These are phyloP conservation scores for Bothrops alternatus DNA, from an alignment of 2,797 vertebrate species.

Conservation along the genomic window DNA sequence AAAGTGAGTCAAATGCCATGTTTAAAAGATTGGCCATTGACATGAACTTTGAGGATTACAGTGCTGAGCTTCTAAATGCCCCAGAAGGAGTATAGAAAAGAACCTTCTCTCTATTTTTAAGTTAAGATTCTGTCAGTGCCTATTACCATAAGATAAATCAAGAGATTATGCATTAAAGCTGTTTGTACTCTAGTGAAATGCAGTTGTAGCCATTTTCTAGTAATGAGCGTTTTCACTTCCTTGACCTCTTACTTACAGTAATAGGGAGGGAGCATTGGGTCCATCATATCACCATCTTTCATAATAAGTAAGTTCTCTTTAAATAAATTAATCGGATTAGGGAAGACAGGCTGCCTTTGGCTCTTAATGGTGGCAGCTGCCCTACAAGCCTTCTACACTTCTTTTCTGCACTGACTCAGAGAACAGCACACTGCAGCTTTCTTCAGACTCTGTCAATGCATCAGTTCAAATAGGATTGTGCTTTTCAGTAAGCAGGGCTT, in stretches of 20 bases:
- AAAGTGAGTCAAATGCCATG: slow-evolving; percentile 48
- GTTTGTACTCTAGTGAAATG: slow-evolving; percentile 52
- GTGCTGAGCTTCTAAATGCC: slow-evolving; percentile 68
- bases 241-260: slow-evolving; percentile 1
- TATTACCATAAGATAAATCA: slow-evolving; percentile 64
- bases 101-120: slow-evolving; percentile 66
- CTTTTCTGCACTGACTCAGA: neutral
- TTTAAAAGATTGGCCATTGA: slow-evolving; percentile 56
- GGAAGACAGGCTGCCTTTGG: neutral
- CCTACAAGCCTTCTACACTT: neutral
- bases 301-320: slow-evolving; percentile 3
- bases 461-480: slow-evolving; percentile 14
- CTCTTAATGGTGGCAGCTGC: neutral
- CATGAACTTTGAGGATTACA: slow-evolving; percentile 61
- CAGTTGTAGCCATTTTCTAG: slow-evolving; percentile 41
- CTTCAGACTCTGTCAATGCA: fast-evolving
- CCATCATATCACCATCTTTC: fast-evolving
- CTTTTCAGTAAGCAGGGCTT: neutral
- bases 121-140: slow-evolving; percentile 63
- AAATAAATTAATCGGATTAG: neutral
- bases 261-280: slow-evolving; percentile 11
- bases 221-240: slow-evolving; percentile 11
- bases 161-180: slow-evolving; percentile 58
- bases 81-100: slow-evolving; percentile 61
- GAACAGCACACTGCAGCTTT: neutral